phyloP scores from a whole-genome alignment of 2,113 vertebrate species.

The Condylura cristata region DNA sequence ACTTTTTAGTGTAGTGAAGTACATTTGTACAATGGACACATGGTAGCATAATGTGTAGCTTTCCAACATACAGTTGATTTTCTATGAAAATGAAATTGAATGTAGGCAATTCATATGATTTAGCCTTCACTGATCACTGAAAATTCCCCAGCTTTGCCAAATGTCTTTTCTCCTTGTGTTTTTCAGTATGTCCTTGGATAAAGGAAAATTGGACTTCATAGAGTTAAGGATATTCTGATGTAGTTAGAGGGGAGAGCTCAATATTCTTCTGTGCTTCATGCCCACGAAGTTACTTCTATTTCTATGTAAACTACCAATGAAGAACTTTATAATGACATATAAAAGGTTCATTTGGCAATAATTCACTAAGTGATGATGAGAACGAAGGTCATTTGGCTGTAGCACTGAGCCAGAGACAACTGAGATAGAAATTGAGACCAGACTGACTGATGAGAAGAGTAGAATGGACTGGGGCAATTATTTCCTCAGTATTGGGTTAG shows the following conservation, averaged over 20 bases:
- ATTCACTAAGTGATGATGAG: neutral
- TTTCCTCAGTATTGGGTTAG: neutral
- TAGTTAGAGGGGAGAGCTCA: neutral
- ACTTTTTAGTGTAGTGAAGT: neutral
- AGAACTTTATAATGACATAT: neutral
- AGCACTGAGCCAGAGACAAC: neutral
- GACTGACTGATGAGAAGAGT: neutral
- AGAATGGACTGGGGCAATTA: neutral
- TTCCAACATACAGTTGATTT: neutral
- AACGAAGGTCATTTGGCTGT: neutral
- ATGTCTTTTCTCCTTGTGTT: neutral
- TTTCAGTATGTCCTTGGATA: neutral
- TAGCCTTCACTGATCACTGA: neutral
- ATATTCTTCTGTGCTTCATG: no score
- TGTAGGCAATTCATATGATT: neutral
- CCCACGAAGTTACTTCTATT: neutral
- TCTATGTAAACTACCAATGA: neutral
- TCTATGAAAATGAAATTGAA: slow-evolving; percentile 1
- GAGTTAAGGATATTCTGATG: neutral
- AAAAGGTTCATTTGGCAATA: neutral
- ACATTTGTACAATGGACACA: neutral
- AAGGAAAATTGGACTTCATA: neutral
- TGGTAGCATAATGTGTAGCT: fast-evolving
- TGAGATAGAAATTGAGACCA: neutral
- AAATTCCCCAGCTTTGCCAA: neutral